Conservation (phyloP, 2,888 invertebrate species). For the Plusia festucae region DNA sequence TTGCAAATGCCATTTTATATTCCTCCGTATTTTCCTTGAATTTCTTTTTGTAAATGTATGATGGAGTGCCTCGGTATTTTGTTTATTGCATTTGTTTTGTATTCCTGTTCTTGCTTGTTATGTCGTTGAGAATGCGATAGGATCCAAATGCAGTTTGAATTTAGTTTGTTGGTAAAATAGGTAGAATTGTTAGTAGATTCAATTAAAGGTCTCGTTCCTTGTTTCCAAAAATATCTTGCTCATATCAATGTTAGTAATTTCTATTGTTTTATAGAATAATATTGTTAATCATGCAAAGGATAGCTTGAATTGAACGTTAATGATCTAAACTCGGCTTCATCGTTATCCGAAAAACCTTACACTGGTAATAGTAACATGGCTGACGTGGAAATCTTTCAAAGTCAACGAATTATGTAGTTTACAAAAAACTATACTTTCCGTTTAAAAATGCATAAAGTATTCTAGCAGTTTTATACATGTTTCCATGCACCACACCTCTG, state of each 20-base stretch:
- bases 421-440: no score
- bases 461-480: not conserved
- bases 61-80: not conserved
- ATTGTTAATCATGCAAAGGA: no score
- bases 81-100: slow-evolving; percentile 1
- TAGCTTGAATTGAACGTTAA: no score
- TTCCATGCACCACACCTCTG: slow-evolving; percentile 23
- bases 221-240: no score
- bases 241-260: no score
- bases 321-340: no score
- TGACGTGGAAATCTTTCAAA: no score
- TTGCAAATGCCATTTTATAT: slow-evolving; percentile 3
- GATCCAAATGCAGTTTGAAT: not conserved
- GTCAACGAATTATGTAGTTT: no score
- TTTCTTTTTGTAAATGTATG: not conserved
- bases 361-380: no score
- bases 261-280: no score
- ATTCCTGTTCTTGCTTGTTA: not conserved
- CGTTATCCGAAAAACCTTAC: no score
- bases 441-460: not conserved
- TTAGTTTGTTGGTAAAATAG: not conserved
- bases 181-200: not conserved
- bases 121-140: not conserved
- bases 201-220: no score
- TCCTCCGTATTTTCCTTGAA: slow-evolving; percentile 1